Base-by-base conservation (phyloP, 2,797 vertebrate genomes). In the Platyrinchus mystaceus region DNA sequence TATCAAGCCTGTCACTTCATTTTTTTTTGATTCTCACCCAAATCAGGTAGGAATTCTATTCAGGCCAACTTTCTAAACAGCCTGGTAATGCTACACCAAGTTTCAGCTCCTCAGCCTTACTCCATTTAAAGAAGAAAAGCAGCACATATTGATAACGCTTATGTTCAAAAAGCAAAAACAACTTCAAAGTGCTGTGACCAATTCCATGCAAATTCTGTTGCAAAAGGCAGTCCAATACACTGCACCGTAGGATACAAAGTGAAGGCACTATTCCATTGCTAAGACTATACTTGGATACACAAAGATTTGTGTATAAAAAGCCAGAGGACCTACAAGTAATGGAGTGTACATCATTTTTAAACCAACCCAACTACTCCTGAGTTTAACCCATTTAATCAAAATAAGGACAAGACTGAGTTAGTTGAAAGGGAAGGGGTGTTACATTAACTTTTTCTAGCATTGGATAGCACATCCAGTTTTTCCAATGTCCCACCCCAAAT, bases 11-110 rank as follows among this genome's bases (percentile, higher is more conserved):
- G 52, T 87, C 81, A 90, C 44, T 89, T 91, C 50, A 11, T 73
- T 75, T 91, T 63, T 84, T 84, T 90, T 94, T 81, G 53, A 91
- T 77, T 93, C 43, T 94, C 32, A 93, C 37, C n/a, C 69, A 78
- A 84, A 93, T 88, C 60, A 75, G 50, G 26, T 0, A 0, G 71
- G 43, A 75, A 39, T 88, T 94, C 77, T 83, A 58, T 77, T 78
- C 53, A 75, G 84, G 85, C 43, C 30, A 66, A 41, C 36, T 86
- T 94, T 86, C 59, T 41, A 80, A 95, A 88, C 39, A 73, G 74
- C 46, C 41, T 90, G 56, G 76, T 88, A 60, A 80, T 7, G 2
- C 71, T 67, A 78, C 47, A 74, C 62, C 26, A 75, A 70, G 10
- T 69, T 89, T 76, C 74, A 69, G 56, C 41, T 81, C 77, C 83